phyloP scores from a whole-genome alignment of 2,888 invertebrate genomes.

The Calameuta filiformis region DNA sequence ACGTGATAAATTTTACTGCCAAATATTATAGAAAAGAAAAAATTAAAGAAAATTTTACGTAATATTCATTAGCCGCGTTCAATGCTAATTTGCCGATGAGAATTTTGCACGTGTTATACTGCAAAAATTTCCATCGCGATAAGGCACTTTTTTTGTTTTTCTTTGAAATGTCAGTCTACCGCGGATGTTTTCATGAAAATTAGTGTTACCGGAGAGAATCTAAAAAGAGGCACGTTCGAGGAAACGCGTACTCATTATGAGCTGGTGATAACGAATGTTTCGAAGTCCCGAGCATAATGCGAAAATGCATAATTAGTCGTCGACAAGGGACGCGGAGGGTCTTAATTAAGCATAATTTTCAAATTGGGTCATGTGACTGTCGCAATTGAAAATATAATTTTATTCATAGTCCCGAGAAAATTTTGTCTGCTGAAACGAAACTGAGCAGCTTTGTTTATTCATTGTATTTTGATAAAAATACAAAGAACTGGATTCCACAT shows the following conservation, averaged over 20 bases:
- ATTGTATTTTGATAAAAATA: not conserved
- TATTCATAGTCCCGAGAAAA: not conserved
- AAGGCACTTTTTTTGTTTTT: not conserved
- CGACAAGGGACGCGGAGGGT: not conserved
- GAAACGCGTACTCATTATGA: not conserved
- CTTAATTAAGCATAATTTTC: slow-evolving; percentile 9
- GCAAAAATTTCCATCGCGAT: not conserved
- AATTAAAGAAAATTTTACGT: too few relatives aligned
- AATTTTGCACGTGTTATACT: not conserved
- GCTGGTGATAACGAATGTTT: not conserved
- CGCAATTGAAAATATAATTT: slow-evolving; percentile 11
- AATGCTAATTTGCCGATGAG: too few relatives aligned
- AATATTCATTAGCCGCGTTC: too few relatives aligned
- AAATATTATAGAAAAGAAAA: too few relatives aligned
- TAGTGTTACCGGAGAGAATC: not conserved
- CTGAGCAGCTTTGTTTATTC: not conserved
- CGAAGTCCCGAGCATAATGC: not conserved
- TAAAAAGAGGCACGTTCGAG: not conserved
- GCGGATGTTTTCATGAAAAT: not conserved
- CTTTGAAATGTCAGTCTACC: not conserved
- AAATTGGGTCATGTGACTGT: slow-evolving; percentile 4
- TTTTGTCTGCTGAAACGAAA: not conserved
- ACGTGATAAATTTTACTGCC: not conserved
- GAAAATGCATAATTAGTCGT: not conserved
- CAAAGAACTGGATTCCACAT: not conserved